Conservation (phyloP, 1,140 invertebrate species). For the Drosophila carrolli region DNA sequence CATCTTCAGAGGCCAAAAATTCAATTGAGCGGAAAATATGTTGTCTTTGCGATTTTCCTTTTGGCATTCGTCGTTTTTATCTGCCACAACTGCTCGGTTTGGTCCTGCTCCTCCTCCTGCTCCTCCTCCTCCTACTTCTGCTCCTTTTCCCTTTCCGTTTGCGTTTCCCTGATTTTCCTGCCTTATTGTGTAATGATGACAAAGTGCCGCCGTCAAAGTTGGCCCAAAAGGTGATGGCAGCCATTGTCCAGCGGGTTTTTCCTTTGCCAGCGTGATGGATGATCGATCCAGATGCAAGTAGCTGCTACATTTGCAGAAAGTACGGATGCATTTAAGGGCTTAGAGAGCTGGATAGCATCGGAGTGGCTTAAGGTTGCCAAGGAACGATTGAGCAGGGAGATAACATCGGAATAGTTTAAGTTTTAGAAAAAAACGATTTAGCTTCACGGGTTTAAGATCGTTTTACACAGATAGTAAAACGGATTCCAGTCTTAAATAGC, state of each 20-base stretch:
- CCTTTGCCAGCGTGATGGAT: slow-evolving; percentile 19
- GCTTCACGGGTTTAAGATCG: neutral
- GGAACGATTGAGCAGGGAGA: slow-evolving; percentile 2
- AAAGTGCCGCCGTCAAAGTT: slow-evolving; percentile 65
- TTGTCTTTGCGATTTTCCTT: slow-evolving; percentile 80
- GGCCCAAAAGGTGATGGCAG: slow-evolving; percentile 61
- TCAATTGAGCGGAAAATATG: slow-evolving; percentile 82
- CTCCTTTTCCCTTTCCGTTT: slow-evolving; percentile 8
- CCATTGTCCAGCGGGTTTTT: slow-evolving; percentile 31
- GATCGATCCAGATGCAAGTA: slow-evolving; percentile 26
- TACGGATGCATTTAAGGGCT: slow-evolving; percentile 29
- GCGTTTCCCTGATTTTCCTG: slow-evolving; percentile 12
- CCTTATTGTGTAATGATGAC: slow-evolving; percentile 80
- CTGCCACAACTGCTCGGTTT: slow-evolving; percentile 46
- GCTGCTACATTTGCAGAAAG: slow-evolving; percentile 3
- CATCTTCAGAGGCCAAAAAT: slow-evolving; percentile 71
- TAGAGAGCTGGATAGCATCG: slow-evolving; percentile 18
- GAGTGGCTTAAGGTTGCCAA: slow-evolving; percentile 5
- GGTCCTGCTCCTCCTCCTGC: slow-evolving; percentile 25
- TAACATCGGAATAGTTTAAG: neutral
- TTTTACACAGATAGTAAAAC: neutral
- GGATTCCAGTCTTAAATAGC: too few relatives aligned
- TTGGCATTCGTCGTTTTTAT: slow-evolving; percentile 48
- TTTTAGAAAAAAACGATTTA: neutral
- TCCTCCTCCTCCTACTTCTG: slow-evolving; percentile 29